Conservation (phyloP, 2,797 vertebrate species). For the Hemibagrus guttatus region DNA sequence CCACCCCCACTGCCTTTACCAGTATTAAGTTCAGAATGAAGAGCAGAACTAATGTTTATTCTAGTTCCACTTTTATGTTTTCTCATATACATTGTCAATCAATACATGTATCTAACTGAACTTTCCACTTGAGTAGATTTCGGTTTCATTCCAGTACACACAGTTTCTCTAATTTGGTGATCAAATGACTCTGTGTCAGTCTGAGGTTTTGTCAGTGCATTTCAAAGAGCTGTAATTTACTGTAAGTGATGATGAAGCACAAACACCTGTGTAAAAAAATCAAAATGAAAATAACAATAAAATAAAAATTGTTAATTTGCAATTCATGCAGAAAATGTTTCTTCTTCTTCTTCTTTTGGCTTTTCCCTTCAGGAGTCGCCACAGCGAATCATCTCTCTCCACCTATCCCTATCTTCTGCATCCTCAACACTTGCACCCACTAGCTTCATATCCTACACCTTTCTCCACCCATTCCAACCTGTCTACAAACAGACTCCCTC, state of each 20-base stretch:
- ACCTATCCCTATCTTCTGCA: no score
- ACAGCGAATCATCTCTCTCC: no score
- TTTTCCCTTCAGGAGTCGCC: no score
- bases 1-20: neutral
- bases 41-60: neutral
- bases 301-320: neutral
- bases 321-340: neutral
- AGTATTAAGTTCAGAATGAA: neutral
- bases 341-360: no score
- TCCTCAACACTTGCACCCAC: no score
- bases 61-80: neutral
- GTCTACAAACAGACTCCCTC: no score
- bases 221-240: neutral
- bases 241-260: neutral
- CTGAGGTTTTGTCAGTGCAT: neutral
- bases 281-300: neutral
- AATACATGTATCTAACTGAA: neutral
- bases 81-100: no score
- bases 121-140: neutral
- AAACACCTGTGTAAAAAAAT: neutral
- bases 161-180: neutral
- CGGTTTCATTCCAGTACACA: neutral
- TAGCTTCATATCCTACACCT: no score
- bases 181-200: neutral
- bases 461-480: no score